Evolutionary conservation across 2,888 invertebrate genomes (phyloP), one percentile per base, ranked within the genome.

Genomic region (Rhagium mordax): DNA sequence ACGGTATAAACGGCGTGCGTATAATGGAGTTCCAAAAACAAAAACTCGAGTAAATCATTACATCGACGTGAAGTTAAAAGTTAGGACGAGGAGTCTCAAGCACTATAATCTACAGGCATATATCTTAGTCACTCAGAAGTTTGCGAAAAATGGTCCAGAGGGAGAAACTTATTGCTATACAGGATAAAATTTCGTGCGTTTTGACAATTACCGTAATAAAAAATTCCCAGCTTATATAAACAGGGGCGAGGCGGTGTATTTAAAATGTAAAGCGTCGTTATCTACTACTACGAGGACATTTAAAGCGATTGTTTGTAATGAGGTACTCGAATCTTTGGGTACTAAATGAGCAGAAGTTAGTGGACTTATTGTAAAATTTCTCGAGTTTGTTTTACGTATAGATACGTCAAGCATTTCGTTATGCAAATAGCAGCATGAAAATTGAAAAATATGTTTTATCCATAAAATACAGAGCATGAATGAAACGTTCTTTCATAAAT

Each of bases 31-130:
- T 47, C 21, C 41, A 6, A 7, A 47, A 65, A 65, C 49, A 53
- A 65, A 65, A 65, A 65, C 51, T 53, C 51, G 65, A 65, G 51
- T 65, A 65, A 65, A 65, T 65, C 65, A 65, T 65, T 49, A 49
- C 6, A 65, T 65, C 65, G 65, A 65, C 51, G 33, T 18, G 51
- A 65, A 65, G 51, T 65, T 65, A 65, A 64, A 65, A 65, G 65
- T 65, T 65, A 65, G 29, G 18, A 61, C n/a, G 47, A 41, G 2
- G 47, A 61, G 21, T 47, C 47, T 20, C 20, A 29, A 49, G 65
- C 20, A 65, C 65, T 51, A 51, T 65, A 65, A 51, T 65, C 51
- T 65, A 7, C 4, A 51, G 21, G 65, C 51, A 65, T 65, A 65
- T 65, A 65, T 65, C 65, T 65, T 33, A 65, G 65, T 65, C 65